These are phyloP conservation scores for Mus spretus DNA, from an alignment of 2,797 vertebrate species.

Conservation along the genomic window DNA sequence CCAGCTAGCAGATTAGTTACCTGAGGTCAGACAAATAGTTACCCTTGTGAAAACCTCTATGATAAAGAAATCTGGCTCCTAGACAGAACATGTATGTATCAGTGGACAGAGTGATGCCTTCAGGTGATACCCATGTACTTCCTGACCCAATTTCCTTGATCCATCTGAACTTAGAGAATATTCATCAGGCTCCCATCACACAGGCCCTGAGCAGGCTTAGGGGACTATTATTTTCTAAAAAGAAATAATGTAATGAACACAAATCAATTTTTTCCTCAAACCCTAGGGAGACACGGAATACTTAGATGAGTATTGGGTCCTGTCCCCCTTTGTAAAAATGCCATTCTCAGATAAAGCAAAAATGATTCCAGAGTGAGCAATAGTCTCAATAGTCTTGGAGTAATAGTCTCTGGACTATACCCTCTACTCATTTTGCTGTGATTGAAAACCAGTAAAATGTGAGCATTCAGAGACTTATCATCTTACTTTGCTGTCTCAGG, in stretches of 20 bases:
- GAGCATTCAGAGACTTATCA: conserved; percentile 6
- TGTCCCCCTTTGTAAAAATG: not conserved
- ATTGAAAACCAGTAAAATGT: not conserved
- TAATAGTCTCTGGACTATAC: not conserved
- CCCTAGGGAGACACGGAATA: not conserved
- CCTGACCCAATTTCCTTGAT: not conserved
- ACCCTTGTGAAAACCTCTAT: not conserved
- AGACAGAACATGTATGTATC: not conserved
- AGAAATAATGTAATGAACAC: not conserved
- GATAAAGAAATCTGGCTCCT: not conserved
- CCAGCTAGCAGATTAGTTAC: not conserved
- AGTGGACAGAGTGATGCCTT: not conserved
- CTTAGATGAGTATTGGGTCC: not conserved
- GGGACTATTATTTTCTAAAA: not conserved
- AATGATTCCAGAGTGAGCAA: not conserved
- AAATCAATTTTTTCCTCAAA: not conserved
- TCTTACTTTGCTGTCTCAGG: not conserved
- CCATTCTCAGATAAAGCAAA: not conserved
- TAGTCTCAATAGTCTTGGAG: not conserved
- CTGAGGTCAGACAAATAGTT: not conserved
- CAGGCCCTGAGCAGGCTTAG: not conserved
- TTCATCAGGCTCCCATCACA: not conserved
- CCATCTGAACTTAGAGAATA: not conserved
- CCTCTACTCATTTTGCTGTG: not conserved
- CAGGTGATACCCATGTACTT: not conserved